Evolutionary conservation across 1,140 invertebrate genomes (phyloP), one percentile per base, ranked within the genome.

Genomic region (Mactra quadrangularis): DNA sequence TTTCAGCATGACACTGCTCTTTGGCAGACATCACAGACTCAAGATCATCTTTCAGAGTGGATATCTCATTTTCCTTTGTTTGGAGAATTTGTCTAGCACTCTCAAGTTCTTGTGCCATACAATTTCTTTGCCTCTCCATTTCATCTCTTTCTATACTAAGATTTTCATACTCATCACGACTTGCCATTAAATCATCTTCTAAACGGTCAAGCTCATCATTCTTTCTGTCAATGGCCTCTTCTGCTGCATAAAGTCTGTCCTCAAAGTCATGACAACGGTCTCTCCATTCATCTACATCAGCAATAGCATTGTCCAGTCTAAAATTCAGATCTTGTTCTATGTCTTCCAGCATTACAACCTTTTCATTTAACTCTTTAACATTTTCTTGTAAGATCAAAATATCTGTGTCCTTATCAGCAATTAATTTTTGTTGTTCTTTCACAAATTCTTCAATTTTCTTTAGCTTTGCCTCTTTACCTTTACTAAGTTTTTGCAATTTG

Each of bases 321-420:
- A 29, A 57, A 19, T 55, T 19, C 17, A 81, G 41, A 50, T 81
- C 77, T 57, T 81, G 50, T 52, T 82, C 79, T 33, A 74, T 50
- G 35, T 82, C 79, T 19, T 82, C 70, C 19, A 82, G 31, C n/a
- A 66, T 17, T 29, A 17, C 47, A 25, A 82, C 45, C 66, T 82
- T 82, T 31, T 27, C 25, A 41, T 50, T 38, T n/a, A 75, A 66
- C 6, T 82, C 70, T 52, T 82, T 82, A 3, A 82, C 59, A 64
- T 33, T 82, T 75, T 82, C 79, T 47, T 82, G 79, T n/a, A 82
- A 35, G n/a, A 82, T 82, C 11, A 82, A 19, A 62, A 74, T 55
- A 55, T 75, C 71, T 17, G 79, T 82, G 11, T 82, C 79, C 41
- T 66, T 82, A 22, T 82, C 79, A 15, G 68, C 45, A 35, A 82